Evolutionary conservation across 2,113 vertebrate genomes (phyloP), one percentile per base, ranked within the genome.

Genomic region (Microtus oregoni): DNA sequence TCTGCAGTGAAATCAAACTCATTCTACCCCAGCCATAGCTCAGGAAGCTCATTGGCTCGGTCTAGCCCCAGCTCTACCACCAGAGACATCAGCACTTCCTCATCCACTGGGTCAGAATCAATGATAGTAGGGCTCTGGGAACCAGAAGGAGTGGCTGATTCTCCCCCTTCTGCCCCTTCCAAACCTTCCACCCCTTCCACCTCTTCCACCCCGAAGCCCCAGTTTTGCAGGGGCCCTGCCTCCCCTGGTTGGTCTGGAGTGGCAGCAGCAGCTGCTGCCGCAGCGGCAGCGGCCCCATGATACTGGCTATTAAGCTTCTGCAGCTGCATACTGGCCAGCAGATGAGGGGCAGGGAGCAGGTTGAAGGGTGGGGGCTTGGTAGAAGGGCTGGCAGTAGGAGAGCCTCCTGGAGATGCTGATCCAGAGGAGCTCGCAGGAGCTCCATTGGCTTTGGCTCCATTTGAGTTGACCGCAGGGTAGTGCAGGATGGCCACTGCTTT

Each of bases 21-120:
- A 65, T 99, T 99, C 97, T 99, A 99, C 63, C 99, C 98, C 92
- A 99, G 98, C 99, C 99, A 99, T 47, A 99, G 99, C 97, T 99
- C 99, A 0, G 98, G 99, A 91, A 99, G 98, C 96, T 99, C 99
- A 55, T 99, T 98, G 35, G 98, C 99, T 65, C 98, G 68, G 97
- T 99, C 99, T 97, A 99, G 98, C 44, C 99, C 99, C 55, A 99
- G 96, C 97, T 99, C 99, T 93, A 99, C 98, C 97, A 99, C 98
- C 97, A 99, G 97, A 0, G 98, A 98, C 98, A 99, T 98, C 89
- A 99, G 98, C 19, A 99, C 99, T 75, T 99, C 99, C 97, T 99
- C 98, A 82, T 99, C 99, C 95, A 99, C 98, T 0, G 98, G 98
- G 90, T 99, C 99, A 4, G 98, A 99, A 97, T 99, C 98, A 0